These are phyloP conservation scores for Dunckerocampus dactyliophorus DNA, from an alignment of 2,113 vertebrate genomes.

Conservation along the genomic window DNA sequence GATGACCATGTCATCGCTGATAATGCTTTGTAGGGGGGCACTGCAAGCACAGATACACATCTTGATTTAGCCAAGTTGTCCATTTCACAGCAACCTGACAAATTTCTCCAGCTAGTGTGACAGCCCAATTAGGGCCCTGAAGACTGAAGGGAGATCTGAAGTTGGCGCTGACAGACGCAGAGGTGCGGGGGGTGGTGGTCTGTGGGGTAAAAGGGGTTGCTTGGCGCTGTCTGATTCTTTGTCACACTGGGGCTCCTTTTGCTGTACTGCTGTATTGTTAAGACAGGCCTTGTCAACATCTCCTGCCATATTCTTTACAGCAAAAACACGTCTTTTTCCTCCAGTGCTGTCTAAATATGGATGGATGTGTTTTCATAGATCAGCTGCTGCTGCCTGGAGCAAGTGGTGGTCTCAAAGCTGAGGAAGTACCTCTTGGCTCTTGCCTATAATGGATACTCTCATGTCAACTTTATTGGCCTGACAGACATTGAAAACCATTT, in stretches of 20 bases:
- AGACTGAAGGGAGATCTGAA: constrained; percentile 39
- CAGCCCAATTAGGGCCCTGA: constrained; percentile 49
- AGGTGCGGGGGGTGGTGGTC: constrained; percentile 22
- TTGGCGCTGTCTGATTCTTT: constrained; percentile 34
- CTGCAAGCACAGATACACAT: constrained; percentile 21
- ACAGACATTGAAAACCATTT: constrained; percentile 10
- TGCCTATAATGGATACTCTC: constrained; percentile 1
- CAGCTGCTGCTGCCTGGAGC: constrained; percentile 6
- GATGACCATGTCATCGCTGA: constrained; percentile 23
- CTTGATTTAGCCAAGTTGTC: constrained; percentile 38
- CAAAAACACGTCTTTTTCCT: constrained; percentile 31
- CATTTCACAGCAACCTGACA: constrained; percentile 53
- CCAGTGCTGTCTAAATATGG: constrained; percentile 13
- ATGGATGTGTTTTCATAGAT: constrained; percentile 17
- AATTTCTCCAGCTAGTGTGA: constrained; percentile 53
- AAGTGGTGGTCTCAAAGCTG: constrained; percentile 16
- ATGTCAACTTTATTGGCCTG: constrained; percentile 6
- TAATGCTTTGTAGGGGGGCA: constrained; percentile 4
- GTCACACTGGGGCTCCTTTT: constrained; percentile 25
- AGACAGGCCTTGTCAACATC: constrained; percentile 36
- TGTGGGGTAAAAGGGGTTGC: constrained; percentile 19
- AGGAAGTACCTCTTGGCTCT: constrained; percentile 22
- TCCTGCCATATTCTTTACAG: constrained; percentile 22
- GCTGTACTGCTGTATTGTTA: constrained; percentile 30
- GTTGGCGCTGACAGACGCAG: constrained; percentile 41